Evolutionary conservation across 2,797 vertebrate genomes (phyloP), one percentile per base, ranked within the genome.

Genomic region (Taeniopygia guttata): DNA sequence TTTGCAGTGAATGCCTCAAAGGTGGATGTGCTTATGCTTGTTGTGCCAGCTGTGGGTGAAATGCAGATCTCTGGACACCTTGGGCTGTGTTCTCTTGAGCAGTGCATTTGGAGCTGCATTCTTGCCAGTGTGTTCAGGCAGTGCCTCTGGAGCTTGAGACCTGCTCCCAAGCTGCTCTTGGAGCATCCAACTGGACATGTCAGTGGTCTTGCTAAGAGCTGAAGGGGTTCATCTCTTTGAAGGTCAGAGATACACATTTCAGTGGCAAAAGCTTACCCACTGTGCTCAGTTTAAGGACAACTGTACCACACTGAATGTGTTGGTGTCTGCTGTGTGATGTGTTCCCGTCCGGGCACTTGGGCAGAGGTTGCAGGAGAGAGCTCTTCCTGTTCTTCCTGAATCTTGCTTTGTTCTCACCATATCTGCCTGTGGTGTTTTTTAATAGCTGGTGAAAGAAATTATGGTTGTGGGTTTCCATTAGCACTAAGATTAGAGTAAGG

Each of bases 301-400:
- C 5, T 3, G 16, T 23, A 25, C n/a, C n/a, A n/a, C 66, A 43
- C 19, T 26, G 46, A 69, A 64, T 9, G 0, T 2, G 1, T 5
- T 49, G 56, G 8, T 76, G 52, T 46, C 40, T 51, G 30, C 32
- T 59, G 16, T 27, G 21, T 56, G 70, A 59, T 30, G 46, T 72
- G 26, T 8, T 64, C 48, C 48, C 51, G 1, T 25, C 25, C 2
- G 1, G 48, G 12, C 14, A 21, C 32, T 67, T 60, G 43, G 40
- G 43, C 22, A 5, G 1, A 62, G 43, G 13, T 9, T 36, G 38
- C 22, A 69, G 58, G 45, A 45, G 7, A 49, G 22, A 56, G 34
- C 63, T 89, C 36, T 74, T 52, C 42, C 20, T 49, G 1, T 38
- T 70, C 29, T 23, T 42, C 40, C 62, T 43, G 36, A 43, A 51